A percentile compares a stretch with the other conserved stretches of the same genome.
These are phyloP conservation scores for Abscondita cerata DNA, from an alignment of 2,888 invertebrate species.

Conservation along the genomic window DNA sequence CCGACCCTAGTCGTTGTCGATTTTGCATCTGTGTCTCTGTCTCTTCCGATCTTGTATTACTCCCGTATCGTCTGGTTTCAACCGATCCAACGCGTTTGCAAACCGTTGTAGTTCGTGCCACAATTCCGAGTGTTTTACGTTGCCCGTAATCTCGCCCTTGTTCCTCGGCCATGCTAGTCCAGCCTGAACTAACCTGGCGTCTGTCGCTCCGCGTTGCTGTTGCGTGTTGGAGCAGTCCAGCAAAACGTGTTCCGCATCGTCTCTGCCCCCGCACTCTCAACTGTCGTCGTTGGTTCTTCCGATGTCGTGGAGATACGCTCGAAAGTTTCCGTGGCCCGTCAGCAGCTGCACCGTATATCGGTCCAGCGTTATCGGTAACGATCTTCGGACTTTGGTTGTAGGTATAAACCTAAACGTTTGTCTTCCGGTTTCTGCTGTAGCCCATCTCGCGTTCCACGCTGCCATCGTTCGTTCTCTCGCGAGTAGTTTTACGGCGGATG, in stretches of 20 bases:
- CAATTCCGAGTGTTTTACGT: not conserved
- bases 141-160: not conserved
- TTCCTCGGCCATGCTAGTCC: not conserved
- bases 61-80: no score
- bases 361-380: no score
- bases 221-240: not conserved
- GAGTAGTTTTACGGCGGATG: not conserved
- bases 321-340: no score
- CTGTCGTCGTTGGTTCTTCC: not conserved
- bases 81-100: no score
- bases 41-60: no score
- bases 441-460: not conserved
- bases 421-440: not conserved
- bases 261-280: not conserved
- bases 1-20: no score
- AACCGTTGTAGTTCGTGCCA: no score
- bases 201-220: not conserved
- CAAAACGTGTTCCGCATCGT: not conserved
- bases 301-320: no score
- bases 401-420: no score
- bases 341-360: no score
- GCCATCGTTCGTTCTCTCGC: not conserved
- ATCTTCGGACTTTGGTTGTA: no score
- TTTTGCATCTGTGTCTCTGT: no score
- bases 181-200: not conserved